Conservation (phyloP, 2,888 invertebrate genomes). For the Leptarthrus brevirostris region DNA sequence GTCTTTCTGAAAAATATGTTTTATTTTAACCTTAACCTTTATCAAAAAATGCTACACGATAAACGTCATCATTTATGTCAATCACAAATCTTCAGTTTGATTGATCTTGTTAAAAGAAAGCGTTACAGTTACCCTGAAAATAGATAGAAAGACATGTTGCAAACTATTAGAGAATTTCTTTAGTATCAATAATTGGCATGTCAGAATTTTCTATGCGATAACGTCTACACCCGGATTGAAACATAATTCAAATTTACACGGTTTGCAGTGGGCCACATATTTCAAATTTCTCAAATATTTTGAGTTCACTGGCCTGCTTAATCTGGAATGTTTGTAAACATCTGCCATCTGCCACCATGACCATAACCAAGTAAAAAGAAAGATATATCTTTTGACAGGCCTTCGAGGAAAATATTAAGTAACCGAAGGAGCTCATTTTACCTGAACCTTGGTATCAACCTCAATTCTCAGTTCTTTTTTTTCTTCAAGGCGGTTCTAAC, state of each 20-base stretch:
- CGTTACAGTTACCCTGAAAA: too few species aligned
- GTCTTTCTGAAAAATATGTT: too few species aligned
- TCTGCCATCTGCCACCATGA: background rate
- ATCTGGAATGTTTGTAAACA: background rate
- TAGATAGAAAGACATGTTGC: too few species aligned
- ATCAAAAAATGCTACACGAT: too few species aligned
- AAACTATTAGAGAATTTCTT: too few species aligned
- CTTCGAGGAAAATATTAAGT: background rate
- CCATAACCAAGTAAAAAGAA: background rate
- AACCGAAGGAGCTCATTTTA: background rate
- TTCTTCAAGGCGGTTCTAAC: background rate
- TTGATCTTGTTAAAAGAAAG: too few species aligned
- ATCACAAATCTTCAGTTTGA: too few species aligned
- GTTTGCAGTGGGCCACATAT: background rate
- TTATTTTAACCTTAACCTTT: too few species aligned
- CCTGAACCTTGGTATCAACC: background rate
- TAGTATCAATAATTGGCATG: too few species aligned
- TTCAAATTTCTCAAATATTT: background rate
- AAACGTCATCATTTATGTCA: too few species aligned
- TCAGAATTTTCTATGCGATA: too few species aligned
- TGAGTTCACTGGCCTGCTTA: conserved; percentile 3
- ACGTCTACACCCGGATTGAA: background rate
- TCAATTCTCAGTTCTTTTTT: background rate
- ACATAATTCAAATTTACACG: background rate
- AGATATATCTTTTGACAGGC: too few species aligned